A percentile compares a stretch with the other conserved stretches of the same genome.
Conservation (phyloP, 2,888 invertebrate genomes). For the Erebia ligea region DNA sequence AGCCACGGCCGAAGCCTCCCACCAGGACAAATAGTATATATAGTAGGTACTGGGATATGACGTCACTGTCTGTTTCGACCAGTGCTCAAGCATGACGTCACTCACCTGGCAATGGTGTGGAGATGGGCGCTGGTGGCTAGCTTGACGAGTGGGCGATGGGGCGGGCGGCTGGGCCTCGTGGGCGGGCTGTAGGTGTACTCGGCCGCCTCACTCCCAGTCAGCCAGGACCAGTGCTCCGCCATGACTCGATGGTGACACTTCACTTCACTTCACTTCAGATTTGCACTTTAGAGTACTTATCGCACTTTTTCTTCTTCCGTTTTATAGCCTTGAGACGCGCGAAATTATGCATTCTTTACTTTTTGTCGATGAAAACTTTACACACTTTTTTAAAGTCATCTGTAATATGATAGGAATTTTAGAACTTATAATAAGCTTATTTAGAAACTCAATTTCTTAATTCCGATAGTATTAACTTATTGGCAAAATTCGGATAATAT, state of each 20-base stretch:
- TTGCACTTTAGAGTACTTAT: constrained; percentile 7
- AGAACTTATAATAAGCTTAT: too few species aligned
- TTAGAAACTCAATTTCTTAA: too few species aligned
- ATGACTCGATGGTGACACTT: background rate
- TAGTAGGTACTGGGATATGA: too few species aligned
- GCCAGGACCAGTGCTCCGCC: constrained; percentile 77
- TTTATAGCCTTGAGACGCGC: background rate
- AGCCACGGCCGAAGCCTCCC: too few species aligned
- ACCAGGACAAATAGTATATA: too few species aligned
- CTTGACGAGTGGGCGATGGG: constrained; percentile 75
- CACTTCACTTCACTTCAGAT: constrained; percentile 22
- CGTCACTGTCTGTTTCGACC: background rate
- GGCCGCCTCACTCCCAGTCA: constrained; percentile 61
- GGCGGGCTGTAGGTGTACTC: constrained; percentile 80
- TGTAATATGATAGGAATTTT: background rate
- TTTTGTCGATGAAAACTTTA: background rate
- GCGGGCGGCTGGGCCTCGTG: constrained; percentile 67
- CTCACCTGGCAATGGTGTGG: constrained; percentile 65
- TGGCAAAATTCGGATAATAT: too few species aligned
- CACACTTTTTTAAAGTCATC: background rate
- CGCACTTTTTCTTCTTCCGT: constrained; percentile 22
- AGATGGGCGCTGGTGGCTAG: constrained; percentile 74
- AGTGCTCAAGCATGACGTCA: background rate
- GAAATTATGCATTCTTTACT: constrained; percentile 8
- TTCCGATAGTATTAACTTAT: too few species aligned